Percentiles rank a stretch among this genome's conserved stretches.
These are phyloP conservation scores for Berghia stephanieae DNA, from an alignment of 1,140 invertebrate species.

Conservation along the genomic window DNA sequence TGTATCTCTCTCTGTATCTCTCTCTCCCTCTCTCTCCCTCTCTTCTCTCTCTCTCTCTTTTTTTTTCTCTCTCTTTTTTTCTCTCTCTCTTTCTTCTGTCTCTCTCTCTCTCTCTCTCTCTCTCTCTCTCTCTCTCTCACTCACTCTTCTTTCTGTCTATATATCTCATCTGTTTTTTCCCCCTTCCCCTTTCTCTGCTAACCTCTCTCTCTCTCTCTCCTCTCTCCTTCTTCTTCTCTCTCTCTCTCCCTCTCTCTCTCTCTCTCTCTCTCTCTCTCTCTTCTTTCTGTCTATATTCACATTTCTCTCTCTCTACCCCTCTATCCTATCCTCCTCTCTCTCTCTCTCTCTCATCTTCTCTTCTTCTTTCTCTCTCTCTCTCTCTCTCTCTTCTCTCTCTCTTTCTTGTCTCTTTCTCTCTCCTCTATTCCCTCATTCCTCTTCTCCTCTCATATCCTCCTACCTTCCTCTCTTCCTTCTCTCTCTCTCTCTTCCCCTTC, in stretches of 20 bases:
- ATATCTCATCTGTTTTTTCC: background rate
- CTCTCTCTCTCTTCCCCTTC: conserved; percentile 6
- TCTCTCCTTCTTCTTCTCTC: background rate
- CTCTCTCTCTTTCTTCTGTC: background rate
- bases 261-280: too few relatives aligned
- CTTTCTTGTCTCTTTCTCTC: background rate
- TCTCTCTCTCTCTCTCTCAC: conserved; percentile 15
- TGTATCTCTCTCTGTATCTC: background rate
- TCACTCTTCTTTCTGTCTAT: background rate
- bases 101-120: conserved; percentile 19
- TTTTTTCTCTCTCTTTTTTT: background rate
- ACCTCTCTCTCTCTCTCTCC: background rate
- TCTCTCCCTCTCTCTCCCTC: background rate
- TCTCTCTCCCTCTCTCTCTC: background rate
- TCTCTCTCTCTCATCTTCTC: background rate
- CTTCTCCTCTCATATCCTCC: background rate
- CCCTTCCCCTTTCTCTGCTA: conserved; percentile 8
- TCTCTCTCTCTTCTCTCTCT: background rate
- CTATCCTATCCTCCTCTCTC: background rate
- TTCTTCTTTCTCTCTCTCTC: background rate
- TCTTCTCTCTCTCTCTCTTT: background rate
- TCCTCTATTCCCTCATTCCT: background rate
- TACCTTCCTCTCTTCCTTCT: background rate
- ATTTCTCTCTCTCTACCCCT: background rate
- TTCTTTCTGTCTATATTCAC: background rate